These are phyloP conservation scores for Sakesphorus luctuosus DNA, from an alignment of 2,113 vertebrate species.

Conservation along the genomic window DNA sequence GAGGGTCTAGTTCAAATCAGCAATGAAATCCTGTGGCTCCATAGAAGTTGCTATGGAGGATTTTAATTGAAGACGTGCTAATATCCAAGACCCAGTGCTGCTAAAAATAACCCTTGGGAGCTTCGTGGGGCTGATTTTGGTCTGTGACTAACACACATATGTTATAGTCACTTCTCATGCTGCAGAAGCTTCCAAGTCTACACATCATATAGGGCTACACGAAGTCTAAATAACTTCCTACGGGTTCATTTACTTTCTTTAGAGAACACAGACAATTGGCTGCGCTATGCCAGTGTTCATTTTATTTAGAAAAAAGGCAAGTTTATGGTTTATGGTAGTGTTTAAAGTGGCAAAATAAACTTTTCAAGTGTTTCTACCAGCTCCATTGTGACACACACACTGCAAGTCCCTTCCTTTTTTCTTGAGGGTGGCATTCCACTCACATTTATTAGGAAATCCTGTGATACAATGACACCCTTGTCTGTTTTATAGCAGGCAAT, in stretches of 20 bases:
- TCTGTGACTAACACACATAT: neutral
- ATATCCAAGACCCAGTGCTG: neutral
- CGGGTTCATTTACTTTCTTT: constrained; percentile 1
- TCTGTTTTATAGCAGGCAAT: neutral
- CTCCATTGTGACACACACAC: neutral
- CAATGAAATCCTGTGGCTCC: neutral
- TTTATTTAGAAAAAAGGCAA: neutral
- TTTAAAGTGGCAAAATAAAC: neutral
- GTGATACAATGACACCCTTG: neutral
- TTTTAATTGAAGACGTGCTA: neutral
- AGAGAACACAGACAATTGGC: neutral
- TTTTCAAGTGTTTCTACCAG: neutral
- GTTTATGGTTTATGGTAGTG: neutral
- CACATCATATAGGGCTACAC: neutral
- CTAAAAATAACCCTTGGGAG: neutral
- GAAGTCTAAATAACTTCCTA: neutral
- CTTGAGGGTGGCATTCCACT: neutral
- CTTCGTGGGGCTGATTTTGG: neutral
- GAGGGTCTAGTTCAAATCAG: neutral
- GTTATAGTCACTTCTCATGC: neutral
- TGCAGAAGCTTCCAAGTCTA: neutral
- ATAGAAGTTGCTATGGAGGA: neutral
- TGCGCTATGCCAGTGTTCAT: neutral
- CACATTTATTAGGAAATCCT: neutral
- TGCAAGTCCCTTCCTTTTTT: neutral